Evolutionary conservation across 2,888 invertebrate species (phyloP).

Genomic region (Erebia palarica): DNA sequence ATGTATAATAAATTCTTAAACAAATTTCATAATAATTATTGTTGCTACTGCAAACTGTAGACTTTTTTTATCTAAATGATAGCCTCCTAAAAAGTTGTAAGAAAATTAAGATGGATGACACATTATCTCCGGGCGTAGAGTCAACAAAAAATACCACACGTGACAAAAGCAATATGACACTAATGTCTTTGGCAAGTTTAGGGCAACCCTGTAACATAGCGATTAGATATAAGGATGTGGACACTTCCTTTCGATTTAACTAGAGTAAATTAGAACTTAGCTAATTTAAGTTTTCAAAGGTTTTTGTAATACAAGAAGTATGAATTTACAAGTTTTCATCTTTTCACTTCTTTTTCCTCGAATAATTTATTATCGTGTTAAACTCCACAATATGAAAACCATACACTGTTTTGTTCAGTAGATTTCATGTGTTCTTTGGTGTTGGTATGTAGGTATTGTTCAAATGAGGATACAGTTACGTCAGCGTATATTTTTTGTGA

Average conservation of each 20-base stretch:
- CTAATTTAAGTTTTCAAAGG: background rate
- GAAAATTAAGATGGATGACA: slow-evolving; percentile 72
- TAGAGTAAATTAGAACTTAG: background rate
- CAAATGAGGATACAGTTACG: background rate
- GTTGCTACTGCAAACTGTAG: slow-evolving; percentile 19
- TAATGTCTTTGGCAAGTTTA: slow-evolving; percentile 56
- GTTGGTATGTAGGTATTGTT: too few species aligned
- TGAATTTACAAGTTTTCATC: too few species aligned
- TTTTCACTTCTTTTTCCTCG: too few species aligned
- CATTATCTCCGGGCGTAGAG: slow-evolving; percentile 48
- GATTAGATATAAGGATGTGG: slow-evolving; percentile 33
- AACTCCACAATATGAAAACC: too few species aligned
- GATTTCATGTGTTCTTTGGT: too few species aligned
- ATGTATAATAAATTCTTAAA: too few species aligned
- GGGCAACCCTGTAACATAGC: slow-evolving; percentile 40
- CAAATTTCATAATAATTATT: background rate
- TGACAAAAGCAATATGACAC: slow-evolving; percentile 63
- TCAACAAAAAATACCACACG: slow-evolving; percentile 65
- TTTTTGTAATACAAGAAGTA: too few species aligned
- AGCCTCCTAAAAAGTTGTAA: slow-evolving; percentile 54
- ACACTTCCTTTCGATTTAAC: slow-evolving; percentile 27
- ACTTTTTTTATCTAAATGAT: slow-evolving; percentile 14
- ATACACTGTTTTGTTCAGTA: too few species aligned
- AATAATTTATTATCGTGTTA: too few species aligned
- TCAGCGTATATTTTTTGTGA: background rate